A percentile compares a stretch with the other conserved stretches of the same genome.
phyloP scores from a whole-genome alignment of 92 coral and sea anemone genomes.

The Epizoanthus illoricatus region DNA sequence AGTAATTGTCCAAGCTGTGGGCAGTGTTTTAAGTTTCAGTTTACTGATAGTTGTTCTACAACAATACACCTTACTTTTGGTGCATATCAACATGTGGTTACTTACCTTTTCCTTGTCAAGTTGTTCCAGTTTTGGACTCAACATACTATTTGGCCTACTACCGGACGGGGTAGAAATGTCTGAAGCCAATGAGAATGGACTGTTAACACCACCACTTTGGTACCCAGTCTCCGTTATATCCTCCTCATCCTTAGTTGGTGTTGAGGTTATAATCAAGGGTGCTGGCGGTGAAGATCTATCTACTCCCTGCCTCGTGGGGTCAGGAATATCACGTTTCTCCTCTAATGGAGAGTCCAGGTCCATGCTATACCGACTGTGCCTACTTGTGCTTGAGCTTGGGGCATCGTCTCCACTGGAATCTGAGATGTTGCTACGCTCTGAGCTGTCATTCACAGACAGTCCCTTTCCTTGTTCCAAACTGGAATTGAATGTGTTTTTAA shows the following conservation, averaged over 20 bases:
- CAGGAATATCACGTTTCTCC: constrained; percentile 7
- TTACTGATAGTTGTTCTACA: too few relatives aligned
- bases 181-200: constrained; percentile 69
- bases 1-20: too few relatives aligned
- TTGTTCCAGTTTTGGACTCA: constrained; percentile 92
- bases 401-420: background rate
- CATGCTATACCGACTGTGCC: background rate
- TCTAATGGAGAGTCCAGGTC: constrained; percentile 7
- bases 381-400: background rate
- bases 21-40: too few relatives aligned
- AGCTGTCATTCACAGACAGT: background rate
- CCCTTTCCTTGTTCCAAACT: background rate
- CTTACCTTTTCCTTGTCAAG: constrained; percentile 93
- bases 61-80: too few relatives aligned
- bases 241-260: constrained; percentile 62
- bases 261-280: constrained; percentile 72
- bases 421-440: background rate
- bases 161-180: constrained; percentile 70
- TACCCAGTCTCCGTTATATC: constrained; percentile 39
- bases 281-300: constrained; percentile 56
- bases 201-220: constrained; percentile 51
- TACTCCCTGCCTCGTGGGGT: background rate
- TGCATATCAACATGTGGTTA: too few relatives aligned
- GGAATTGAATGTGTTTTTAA: background rate
- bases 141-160: constrained; percentile 86